phyloP scores from a whole-genome alignment of 2,888 invertebrate species.

The Netelia melanura region DNA sequence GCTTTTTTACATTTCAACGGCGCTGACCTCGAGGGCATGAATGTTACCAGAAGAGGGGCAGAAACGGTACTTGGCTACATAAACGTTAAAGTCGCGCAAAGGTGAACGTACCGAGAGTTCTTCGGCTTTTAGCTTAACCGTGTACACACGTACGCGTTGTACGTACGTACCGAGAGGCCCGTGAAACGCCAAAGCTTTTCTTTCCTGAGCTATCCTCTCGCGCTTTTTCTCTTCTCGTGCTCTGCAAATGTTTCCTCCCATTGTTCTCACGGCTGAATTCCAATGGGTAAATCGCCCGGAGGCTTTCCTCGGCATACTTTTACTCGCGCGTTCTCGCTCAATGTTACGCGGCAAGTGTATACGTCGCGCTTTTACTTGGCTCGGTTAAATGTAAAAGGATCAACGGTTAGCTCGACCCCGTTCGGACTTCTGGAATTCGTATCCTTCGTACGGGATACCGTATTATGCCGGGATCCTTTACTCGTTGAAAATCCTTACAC shows the following conservation, averaged over 20 bases:
- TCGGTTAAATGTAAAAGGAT: constrained; percentile 70
- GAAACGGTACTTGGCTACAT: neutral
- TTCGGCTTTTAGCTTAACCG: neutral
- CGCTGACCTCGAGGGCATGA: too few relatives aligned
- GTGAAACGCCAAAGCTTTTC: constrained; percentile 19
- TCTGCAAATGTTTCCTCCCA: constrained; percentile 58
- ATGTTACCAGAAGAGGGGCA: too few relatives aligned
- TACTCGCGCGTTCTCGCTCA: neutral
- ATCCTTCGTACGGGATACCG: constrained; percentile 48
- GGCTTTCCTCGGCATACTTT: constrained; percentile 48
- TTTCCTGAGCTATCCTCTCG: constrained; percentile 25
- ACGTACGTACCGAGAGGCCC: neutral
- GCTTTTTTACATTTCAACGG: too few relatives aligned
- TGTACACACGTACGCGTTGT: neutral
- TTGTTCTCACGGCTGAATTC: constrained; percentile 62
- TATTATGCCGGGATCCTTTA: constrained; percentile 70
- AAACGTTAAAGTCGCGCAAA: neutral
- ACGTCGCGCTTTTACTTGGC: constrained; percentile 19
- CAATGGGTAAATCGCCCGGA: constrained; percentile 40
- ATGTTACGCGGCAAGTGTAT: constrained; percentile 26
- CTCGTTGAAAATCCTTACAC: constrained; percentile 55
- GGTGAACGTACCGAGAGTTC: constrained; percentile 11
- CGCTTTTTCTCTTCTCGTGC: neutral
- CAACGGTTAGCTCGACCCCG: constrained; percentile 57
- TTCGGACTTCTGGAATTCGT: constrained; percentile 13